Conservation (phyloP, 64 coral and sea anemone genomes). For the Cladopsammia gracilis region DNA sequence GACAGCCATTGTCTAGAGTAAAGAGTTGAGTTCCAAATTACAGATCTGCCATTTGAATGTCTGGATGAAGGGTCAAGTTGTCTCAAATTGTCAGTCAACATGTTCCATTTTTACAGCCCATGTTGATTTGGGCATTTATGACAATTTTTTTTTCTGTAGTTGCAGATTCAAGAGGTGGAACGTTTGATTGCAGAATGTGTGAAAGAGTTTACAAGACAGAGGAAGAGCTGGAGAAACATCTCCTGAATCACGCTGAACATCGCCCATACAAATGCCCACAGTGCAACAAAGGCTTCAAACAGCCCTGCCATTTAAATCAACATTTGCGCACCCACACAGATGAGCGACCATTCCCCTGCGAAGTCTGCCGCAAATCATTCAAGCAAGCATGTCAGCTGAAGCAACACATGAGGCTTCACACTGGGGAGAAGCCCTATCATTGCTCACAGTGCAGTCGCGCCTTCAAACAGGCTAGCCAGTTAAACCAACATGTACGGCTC, state of each 20-base stretch:
- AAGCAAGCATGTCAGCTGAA: constrained; percentile 96
- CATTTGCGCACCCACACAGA: constrained; percentile 93
- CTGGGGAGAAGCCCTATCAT: constrained; percentile 92
- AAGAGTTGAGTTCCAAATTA: no score
- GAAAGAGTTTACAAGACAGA: constrained; percentile 88
- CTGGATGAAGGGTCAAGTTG: no score
- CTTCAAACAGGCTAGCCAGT: constrained; percentile 94
- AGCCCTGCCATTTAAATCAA: constrained; percentile 93
- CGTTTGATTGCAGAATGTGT: constrained; percentile 93
- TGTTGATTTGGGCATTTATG: no score
- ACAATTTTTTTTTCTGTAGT: not conserved
- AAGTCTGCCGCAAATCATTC: constrained; percentile 91
- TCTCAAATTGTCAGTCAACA: no score
- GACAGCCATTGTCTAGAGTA: no score
- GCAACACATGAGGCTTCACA: constrained; percentile 89
- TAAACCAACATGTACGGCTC: constrained; percentile 88
- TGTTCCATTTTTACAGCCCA: no score
- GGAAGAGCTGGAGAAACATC: constrained; percentile 87
- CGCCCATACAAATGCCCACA: constrained; percentile 91
- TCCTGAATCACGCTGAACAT: constrained; percentile 89
- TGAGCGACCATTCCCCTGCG: constrained; percentile 87
- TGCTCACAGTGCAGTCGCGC: constrained; percentile 83
- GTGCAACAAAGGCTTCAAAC: constrained; percentile 97
- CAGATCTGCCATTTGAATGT: no score
- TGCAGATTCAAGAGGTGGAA: constrained; percentile 52